A percentile compares a stretch with the other conserved stretches of the same genome.
phyloP scores from a whole-genome alignment of 2,888 invertebrate genomes.

The Tryphoninae sp. region DNA sequence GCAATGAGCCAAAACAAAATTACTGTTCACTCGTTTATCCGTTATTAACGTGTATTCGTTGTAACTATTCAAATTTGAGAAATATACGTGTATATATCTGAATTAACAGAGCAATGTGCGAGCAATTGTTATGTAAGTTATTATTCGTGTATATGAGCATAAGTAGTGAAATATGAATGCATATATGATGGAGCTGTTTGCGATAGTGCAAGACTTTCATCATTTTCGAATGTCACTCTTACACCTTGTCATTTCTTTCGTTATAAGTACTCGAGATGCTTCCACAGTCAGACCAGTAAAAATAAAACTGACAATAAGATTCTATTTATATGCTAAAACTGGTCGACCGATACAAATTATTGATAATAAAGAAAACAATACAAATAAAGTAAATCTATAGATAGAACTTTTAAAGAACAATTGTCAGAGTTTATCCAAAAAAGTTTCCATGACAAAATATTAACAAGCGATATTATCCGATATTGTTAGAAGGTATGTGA shows the following conservation, averaged over 20 bases:
- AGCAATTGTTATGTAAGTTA: constrained; percentile 14
- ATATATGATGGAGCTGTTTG: not conserved
- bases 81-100: not conserved
- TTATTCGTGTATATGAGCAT: not conserved
- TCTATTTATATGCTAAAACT: not conserved
- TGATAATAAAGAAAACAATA: not conserved
- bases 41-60: not conserved
- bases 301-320: not conserved
- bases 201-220: constrained; percentile 7
- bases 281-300: constrained; percentile 25
- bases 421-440: no score
- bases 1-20: not conserved
- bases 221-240: constrained; percentile 9
- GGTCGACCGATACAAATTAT: not conserved
- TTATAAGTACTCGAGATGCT: constrained; percentile 28
- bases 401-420: no score
- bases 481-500: not conserved
- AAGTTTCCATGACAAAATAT: not conserved
- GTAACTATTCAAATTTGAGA: not conserved
- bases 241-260: not conserved
- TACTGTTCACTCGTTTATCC: not conserved
- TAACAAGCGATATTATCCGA: not conserved
- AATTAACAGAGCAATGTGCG: constrained; percentile 14
- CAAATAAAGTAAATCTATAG: not conserved
- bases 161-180: not conserved